These are phyloP conservation scores for Theretra japonica DNA, from an alignment of 2,888 invertebrate species.

Conservation along the genomic window DNA sequence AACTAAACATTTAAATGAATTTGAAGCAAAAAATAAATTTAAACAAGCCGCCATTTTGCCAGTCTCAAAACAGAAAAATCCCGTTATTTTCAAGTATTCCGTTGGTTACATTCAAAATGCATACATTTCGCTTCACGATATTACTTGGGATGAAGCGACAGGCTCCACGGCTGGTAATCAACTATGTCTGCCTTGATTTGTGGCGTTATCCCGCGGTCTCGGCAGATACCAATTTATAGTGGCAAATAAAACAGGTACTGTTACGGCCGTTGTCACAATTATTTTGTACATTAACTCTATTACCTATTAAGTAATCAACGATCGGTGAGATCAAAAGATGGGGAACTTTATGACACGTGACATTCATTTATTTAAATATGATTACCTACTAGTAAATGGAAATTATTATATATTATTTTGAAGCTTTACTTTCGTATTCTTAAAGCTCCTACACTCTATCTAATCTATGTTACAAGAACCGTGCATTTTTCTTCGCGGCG, in stretches of 20 bases:
- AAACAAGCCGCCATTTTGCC: neutral
- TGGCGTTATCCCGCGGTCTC: slow-evolving; percentile 67
- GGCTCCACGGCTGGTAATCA: slow-evolving; percentile 50
- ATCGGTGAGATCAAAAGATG: neutral
- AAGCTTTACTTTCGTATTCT: too few relatives aligned
- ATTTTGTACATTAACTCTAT: slow-evolving; percentile 21
- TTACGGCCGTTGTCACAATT: slow-evolving; percentile 47
- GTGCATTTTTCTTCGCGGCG: too few relatives aligned
- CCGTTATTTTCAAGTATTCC: neutral
- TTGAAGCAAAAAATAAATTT: neutral
- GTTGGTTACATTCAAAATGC: neutral
- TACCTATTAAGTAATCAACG: slow-evolving; percentile 25
- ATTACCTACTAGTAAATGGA: too few relatives aligned
- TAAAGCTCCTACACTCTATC: too few relatives aligned
- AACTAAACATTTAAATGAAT: too few relatives aligned
- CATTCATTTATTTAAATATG: too few relatives aligned
- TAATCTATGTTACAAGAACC: too few relatives aligned
- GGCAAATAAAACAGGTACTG: slow-evolving; percentile 53
- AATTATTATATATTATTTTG: too few relatives aligned
- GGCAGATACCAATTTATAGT: slow-evolving; percentile 63
- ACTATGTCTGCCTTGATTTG: slow-evolving; percentile 65
- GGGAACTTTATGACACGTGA: neutral
- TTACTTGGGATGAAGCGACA: slow-evolving; percentile 14
- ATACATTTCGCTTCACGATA: slow-evolving; percentile 10
- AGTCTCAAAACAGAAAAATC: neutral